Base-by-base conservation (phyloP, 1,140 invertebrate species). In the Hylaeus volcanicus region DNA sequence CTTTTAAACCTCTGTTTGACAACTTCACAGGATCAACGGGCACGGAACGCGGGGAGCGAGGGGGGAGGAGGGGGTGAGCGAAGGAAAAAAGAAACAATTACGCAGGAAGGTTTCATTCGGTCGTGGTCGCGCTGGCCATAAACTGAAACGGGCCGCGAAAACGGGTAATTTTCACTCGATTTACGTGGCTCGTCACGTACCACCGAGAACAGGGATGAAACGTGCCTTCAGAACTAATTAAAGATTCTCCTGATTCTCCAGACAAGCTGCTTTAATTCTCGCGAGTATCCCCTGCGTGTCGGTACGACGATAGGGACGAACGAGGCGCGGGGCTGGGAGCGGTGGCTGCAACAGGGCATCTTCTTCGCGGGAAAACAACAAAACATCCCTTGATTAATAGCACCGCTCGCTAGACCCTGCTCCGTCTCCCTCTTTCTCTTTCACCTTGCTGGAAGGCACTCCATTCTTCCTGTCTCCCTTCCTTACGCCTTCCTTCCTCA, bases 381-480 rank as follows among this genome's bases (percentile, higher is more conserved):
- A 89, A 90, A 90, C 83, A 70, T 58, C n/a, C 55, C 51, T 88
- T 90, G 89, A 90, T 90, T 90, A 90, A 90, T 90, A 86, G 89
- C 73, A 76, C 69, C 53, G 81, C 66, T 73, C 65, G 64, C 79
- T 66, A 70, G 70, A 63, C 75, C 61, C 61, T n/a, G 14, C 43
- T 58, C 11, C 37, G 43, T 69, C 6, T 37, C 3, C 12, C 43
- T 11, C 12, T 45, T 53, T 69, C 64, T 53, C 60, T 70, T 56
- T 70, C 64, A 45, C 45, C 0, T 14, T n/a, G 37, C 37, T 1
- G 45, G 11, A 60, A 70, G 43, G 14, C 43, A 77, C 45, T 69
- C 55, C 65, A 41, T 71, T 79, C 66, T 69, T 79, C 60, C 60
- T 65, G 60, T 55, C 58, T 63, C 43, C 75, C 6, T 79, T 43